Evolutionary conservation across 2,113 vertebrate genomes (phyloP).

Genomic region (Jacana jacana): DNA sequence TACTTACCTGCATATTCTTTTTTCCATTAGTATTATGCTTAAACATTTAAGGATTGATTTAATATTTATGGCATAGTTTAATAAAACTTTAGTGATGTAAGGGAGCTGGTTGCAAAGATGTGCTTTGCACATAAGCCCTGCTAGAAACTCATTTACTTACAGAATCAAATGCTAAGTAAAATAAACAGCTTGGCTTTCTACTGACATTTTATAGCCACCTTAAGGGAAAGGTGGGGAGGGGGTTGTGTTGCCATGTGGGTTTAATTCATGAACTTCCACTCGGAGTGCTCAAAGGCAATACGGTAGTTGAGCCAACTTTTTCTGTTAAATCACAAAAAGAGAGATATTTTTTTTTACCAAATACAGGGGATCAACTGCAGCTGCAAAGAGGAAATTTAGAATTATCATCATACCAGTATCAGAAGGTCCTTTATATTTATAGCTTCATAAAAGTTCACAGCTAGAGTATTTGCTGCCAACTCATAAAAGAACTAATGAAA

Average conservation of each 20-base stretch:
- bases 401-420: constrained; percentile 80
- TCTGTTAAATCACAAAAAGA: constrained; percentile 69
- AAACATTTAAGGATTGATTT: constrained; percentile 63
- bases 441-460: constrained; percentile 81
- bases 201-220: constrained; percentile 76
- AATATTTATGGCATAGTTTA: constrained; percentile 69
- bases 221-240: constrained; percentile 70
- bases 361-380: constrained; percentile 76
- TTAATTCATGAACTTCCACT: constrained; percentile 77
- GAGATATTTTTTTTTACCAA: constrained; percentile 29
- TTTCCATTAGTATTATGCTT: constrained; percentile 26
- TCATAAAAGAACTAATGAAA: constrained; percentile 81
- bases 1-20: not conserved
- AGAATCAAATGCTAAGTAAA: constrained; percentile 75
- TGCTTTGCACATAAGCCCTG: constrained; percentile 51
- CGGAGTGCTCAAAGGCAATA: constrained; percentile 69
- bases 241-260: constrained; percentile 74
- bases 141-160: constrained; percentile 75
- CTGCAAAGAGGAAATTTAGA: constrained; percentile 83
- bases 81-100: constrained; percentile 67
- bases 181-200: constrained; percentile 77
- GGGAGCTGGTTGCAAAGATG: constrained; percentile 66
- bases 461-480: constrained; percentile 73
- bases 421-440: constrained; percentile 81
- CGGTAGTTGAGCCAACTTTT: constrained; percentile 75